Evolutionary conservation across 2,113 vertebrate species (phyloP), one percentile per base, ranked within the genome.

Genomic region (Callospermophilus lateralis): DNA sequence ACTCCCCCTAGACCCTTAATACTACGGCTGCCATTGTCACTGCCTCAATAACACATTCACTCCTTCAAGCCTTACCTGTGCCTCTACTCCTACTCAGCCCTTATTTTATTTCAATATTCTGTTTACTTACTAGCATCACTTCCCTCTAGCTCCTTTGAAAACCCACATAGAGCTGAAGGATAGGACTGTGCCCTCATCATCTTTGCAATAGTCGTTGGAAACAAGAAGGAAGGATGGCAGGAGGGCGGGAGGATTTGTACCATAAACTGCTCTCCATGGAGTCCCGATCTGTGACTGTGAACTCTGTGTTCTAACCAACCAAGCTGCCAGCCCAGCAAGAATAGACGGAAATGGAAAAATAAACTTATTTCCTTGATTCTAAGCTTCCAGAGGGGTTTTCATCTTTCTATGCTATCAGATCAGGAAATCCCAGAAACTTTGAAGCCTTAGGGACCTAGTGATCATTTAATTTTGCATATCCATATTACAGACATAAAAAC

Each of bases 391-490:
- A 34, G 28, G 20, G 13, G 2, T 76, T 58, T 68, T 73, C 67
- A 32, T 83, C 17, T 83, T 93, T 53, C 32, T 26, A 3, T 73
- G 15, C 13, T 90, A 30, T 28, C 63, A 86, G 8, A 74, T 65
- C 16, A 55, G 24, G 30, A 89, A 81, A 87, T 92, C 48, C 28
- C 65, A 89, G 30, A 61, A 67, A 74, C 87, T 87, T 22, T 84
- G 32, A 72, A 78, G 10, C 10, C 61, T 70, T 85, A 80, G 26
- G 19, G 7, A 65, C 22, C 42, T 73, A 55, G 37, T 22, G 34
- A 91, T 76, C 55, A 74, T 87, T 78, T 58, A 76, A 89, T 53
- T 95, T 37, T 90, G 13, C 61, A 37, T 84, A 24, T 92, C 24
- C 13, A 22, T 58, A 37, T 61, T 78, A 30, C 51, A 93, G 72